phyloP scores from a whole-genome alignment of 1,140 invertebrate genomes.

The Belonocnema kinseyi region DNA sequence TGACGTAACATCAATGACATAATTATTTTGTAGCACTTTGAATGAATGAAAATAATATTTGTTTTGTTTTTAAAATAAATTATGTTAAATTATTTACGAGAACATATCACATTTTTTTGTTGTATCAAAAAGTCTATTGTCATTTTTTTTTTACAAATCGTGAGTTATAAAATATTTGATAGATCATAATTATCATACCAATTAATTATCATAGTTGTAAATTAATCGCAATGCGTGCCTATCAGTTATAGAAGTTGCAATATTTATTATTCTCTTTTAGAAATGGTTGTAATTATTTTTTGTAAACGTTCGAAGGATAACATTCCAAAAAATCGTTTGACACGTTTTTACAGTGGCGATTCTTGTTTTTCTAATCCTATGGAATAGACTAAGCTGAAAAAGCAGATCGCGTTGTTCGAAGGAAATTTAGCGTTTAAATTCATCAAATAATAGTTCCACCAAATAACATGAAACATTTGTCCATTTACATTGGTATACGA shows the following conservation, averaged over 20 bases:
- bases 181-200: not conserved
- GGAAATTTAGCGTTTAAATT: not conserved
- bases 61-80: not conserved
- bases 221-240: conserved; percentile 1
- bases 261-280: conserved; percentile 28
- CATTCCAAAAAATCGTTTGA: conserved; percentile 26
- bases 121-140: no score
- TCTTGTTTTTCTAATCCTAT: conserved; percentile 38
- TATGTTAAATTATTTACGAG: no score
- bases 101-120: no score
- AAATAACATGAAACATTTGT: conserved; percentile 7
- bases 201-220: not conserved
- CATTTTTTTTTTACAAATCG: not conserved
- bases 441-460: not conserved
- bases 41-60: conserved; percentile 37
- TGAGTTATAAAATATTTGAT: not conserved
- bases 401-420: not conserved
- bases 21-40: conserved; percentile 58
- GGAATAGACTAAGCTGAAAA: conserved; percentile 3
- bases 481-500: not conserved
- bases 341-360: conserved; percentile 42
- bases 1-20: conserved; percentile 44
- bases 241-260: conserved; percentile 7
- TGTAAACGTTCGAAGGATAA: conserved; percentile 14
- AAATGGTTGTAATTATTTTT: conserved; percentile 8